These are phyloP conservation scores for Xiphydria camelus DNA, from an alignment of 2,888 invertebrate species.

Conservation along the genomic window DNA sequence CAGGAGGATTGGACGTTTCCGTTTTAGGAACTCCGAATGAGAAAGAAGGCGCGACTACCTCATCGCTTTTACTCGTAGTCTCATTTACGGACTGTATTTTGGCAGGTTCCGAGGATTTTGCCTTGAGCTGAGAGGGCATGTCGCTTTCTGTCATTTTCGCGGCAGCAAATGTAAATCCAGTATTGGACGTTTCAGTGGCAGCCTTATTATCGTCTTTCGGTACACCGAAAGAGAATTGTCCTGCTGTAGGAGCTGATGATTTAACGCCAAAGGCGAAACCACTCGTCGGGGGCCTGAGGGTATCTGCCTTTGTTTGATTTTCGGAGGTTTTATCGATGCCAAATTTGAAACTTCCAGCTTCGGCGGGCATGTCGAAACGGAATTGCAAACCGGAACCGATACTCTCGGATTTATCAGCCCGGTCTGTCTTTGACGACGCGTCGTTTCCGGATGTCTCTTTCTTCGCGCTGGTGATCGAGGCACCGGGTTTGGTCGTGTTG, in stretches of 20 bases:
- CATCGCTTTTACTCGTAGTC: slow-evolving; percentile 13
- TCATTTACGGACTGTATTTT: slow-evolving; percentile 5
- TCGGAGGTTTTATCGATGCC: slow-evolving; percentile 58
- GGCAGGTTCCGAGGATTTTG: background rate
- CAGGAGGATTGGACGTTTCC: slow-evolving; percentile 11
- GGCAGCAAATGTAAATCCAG: slow-evolving; percentile 32
- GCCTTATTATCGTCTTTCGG: slow-evolving; percentile 20
- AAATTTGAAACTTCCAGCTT: slow-evolving; percentile 54
- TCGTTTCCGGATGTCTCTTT: slow-evolving; percentile 23
- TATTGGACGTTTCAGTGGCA: slow-evolving; percentile 7
- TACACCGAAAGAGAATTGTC: slow-evolving; percentile 43
- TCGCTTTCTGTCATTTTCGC: slow-evolving; percentile 11
- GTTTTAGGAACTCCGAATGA: slow-evolving; percentile 32
- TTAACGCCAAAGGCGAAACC: slow-evolving; percentile 56
- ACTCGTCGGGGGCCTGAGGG: slow-evolving; percentile 27
- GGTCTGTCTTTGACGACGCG: slow-evolving; percentile 29
- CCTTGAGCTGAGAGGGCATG: slow-evolving; percentile 22
- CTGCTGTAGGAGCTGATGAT: slow-evolving; percentile 17
- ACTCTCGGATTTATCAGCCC: slow-evolving; percentile 1
- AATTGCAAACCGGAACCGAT: slow-evolving; percentile 33
- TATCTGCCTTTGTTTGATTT: slow-evolving; percentile 25
- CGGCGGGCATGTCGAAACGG: slow-evolving; percentile 41
- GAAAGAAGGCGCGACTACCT: slow-evolving; percentile 23
- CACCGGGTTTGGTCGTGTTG: slow-evolving; percentile 54
- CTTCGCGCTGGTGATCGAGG: slow-evolving; percentile 7